Conservation (phyloP, 2,113 vertebrate species). For the Naja naja region DNA sequence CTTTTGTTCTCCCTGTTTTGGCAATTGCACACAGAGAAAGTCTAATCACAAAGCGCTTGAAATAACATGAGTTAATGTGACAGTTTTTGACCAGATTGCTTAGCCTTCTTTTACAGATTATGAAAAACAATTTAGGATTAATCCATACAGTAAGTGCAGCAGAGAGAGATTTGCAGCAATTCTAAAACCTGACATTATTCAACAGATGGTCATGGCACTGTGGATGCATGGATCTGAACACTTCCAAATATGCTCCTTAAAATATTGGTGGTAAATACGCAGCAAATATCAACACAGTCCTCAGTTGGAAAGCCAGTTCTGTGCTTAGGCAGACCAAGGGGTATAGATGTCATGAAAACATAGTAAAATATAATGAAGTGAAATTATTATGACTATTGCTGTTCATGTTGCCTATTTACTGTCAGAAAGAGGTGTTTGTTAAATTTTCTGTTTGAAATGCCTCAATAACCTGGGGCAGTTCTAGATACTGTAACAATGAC, state of each 20-base stretch:
- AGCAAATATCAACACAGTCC: neutral
- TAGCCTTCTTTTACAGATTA: neutral
- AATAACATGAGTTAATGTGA: neutral
- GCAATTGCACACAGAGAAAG: neutral
- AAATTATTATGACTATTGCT: neutral
- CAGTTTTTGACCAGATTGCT: neutral
- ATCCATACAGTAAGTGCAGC: neutral
- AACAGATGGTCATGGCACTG: neutral
- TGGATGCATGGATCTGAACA: neutral
- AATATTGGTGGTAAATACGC: neutral
- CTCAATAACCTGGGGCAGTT: neutral
- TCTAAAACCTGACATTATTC: neutral
- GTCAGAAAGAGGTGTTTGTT: neutral
- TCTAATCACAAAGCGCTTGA: neutral
- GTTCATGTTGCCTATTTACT: neutral
- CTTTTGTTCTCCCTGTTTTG: neutral
- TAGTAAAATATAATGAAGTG: neutral
- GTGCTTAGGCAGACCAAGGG: neutral
- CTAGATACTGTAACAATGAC: neutral
- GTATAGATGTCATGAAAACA: neutral
- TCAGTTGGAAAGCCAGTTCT: neutral
- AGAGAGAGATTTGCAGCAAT: neutral
- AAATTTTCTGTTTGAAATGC: neutral
- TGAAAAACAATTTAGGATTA: neutral
- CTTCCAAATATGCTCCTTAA: neutral